phyloP scores from a whole-genome alignment of 2,113 vertebrate species.

The Polypterus bichir region DNA sequence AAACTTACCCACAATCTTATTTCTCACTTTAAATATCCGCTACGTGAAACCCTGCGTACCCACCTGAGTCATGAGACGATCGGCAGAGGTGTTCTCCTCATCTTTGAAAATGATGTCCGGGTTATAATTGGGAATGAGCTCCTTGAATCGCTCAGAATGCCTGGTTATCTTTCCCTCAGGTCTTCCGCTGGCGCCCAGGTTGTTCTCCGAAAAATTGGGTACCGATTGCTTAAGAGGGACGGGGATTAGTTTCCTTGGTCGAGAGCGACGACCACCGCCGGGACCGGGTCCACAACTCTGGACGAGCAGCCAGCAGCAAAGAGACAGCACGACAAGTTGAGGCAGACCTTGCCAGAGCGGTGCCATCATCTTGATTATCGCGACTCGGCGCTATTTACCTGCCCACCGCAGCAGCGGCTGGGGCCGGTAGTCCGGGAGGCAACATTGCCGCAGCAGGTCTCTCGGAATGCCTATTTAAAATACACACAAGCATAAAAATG shows the following conservation, averaged over 20 bases:
- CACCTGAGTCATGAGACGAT: constrained; percentile 60
- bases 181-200: constrained; percentile 55
- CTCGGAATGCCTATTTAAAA: too few relatives aligned
- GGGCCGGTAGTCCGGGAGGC: too few relatives aligned
- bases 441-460: too few relatives aligned
- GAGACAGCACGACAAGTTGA: constrained; percentile 48
- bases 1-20: too few relatives aligned
- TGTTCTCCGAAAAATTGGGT: constrained; percentile 54
- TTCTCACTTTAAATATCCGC: neutral
- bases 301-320: constrained; percentile 45
- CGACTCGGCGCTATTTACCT: constrained; percentile 3
- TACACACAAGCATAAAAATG: too few relatives aligned
- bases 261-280: constrained; percentile 41
- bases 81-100: constrained; percentile 50
- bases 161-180: constrained; percentile 50
- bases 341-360: constrained; percentile 44
- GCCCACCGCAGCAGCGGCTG: constrained; percentile 20
- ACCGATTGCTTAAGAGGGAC: constrained; percentile 57
- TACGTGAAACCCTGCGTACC: constrained; percentile 9
- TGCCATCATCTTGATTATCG: constrained; percentile 41
- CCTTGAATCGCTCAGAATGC: constrained; percentile 46
- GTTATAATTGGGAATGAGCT: constrained; percentile 54
- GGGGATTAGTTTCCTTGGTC: constrained; percentile 44
- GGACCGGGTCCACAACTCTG: constrained; percentile 80
- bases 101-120: constrained; percentile 57